Evolutionary conservation across 2,888 invertebrate genomes (phyloP).

Genomic region (Nysson spinosus): DNA sequence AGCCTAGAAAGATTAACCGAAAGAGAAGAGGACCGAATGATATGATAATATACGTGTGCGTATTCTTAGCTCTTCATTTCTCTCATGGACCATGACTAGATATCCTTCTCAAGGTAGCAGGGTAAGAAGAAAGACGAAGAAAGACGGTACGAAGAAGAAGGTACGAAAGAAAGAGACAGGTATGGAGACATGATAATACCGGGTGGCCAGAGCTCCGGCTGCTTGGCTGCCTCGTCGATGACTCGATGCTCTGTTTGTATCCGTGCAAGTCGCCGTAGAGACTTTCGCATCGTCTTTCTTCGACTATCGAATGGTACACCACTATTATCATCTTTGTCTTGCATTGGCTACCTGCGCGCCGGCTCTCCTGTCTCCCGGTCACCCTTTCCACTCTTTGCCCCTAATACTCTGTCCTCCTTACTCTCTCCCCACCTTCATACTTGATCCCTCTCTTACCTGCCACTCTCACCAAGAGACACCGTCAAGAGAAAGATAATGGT

Average conservation of each 20-base stretch:
- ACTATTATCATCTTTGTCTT: constrained; percentile 36
- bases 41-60: constrained; percentile 46
- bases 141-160: constrained; percentile 16
- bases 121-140: constrained; percentile 36
- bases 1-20: constrained; percentile 9
- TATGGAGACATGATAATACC: constrained; percentile 64
- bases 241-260: constrained; percentile 72
- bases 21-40: constrained; percentile 12
- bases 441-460: constrained; percentile 30
- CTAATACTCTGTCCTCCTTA: constrained; percentile 10
- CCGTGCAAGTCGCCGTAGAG: constrained; percentile 56
- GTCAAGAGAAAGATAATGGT: constrained; percentile 14
- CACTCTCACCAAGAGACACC: constrained; percentile 32
- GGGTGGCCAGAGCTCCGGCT: constrained; percentile 66
- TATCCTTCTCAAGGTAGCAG: constrained; percentile 49
- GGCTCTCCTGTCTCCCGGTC: constrained; percentile 34
- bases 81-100: constrained; percentile 15
- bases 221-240: constrained; percentile 64
- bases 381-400: constrained; percentile 16
- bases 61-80: constrained; percentile 37
- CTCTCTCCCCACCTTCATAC: constrained; percentile 22
- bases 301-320: constrained; percentile 14
- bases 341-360: constrained; percentile 68
- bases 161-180: constrained; percentile 28
- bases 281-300: constrained; percentile 32